Evolutionary conservation across 2,113 vertebrate genomes (phyloP).

Genomic region (Motacilla alba): DNA sequence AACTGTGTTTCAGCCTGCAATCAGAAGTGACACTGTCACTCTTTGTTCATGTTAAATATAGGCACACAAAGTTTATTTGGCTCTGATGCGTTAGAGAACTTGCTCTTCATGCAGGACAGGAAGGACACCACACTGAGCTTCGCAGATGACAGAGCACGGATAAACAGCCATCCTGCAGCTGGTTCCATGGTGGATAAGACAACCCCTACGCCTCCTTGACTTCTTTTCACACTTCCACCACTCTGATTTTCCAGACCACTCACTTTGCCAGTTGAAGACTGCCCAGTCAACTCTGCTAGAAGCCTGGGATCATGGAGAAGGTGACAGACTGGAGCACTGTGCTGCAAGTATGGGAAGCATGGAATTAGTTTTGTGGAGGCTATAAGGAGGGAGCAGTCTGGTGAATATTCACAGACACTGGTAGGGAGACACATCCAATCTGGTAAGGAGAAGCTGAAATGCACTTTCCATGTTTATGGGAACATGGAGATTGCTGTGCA

Average conservation of each 20-base stretch:
- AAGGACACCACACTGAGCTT: neutral
- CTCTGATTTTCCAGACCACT: neutral
- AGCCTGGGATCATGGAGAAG: neutral
- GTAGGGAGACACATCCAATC: neutral
- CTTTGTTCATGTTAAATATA: neutral
- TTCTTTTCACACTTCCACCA: neutral
- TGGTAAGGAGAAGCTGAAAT: neutral
- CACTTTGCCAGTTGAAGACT: neutral
- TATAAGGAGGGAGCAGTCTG: neutral
- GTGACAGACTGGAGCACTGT: neutral
- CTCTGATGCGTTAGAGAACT: neutral
- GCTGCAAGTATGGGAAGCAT: neutral
- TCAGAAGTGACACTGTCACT: neutral
- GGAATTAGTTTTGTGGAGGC: neutral
- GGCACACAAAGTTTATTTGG: neutral
- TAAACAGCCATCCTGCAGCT: neutral
- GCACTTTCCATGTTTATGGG: neutral
- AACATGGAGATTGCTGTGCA: neutral
- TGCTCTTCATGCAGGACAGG: neutral
- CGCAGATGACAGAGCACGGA: accelerated
- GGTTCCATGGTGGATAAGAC: neutral
- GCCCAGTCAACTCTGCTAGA: neutral
- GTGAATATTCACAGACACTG: neutral
- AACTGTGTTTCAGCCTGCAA: neutral
- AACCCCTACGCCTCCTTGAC: neutral